These are phyloP conservation scores for Oryzias celebensis DNA, from an alignment of 2,113 vertebrate genomes.

Conservation along the genomic window DNA sequence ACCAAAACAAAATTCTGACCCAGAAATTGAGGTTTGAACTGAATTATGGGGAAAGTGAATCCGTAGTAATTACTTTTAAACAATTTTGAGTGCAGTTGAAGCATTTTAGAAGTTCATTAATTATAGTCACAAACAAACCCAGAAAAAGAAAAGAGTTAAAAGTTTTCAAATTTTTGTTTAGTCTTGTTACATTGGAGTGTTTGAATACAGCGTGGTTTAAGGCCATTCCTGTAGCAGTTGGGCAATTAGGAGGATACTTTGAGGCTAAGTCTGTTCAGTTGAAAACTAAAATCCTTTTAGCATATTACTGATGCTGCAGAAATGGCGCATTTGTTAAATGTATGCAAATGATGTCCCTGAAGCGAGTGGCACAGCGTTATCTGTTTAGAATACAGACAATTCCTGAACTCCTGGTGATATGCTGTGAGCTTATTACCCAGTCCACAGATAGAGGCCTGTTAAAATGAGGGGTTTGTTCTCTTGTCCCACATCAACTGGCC, in stretches of 20 bases:
- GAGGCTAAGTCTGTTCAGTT: constrained; percentile 24
- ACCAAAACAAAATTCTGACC: too few species aligned
- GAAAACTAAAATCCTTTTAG: constrained; percentile 26
- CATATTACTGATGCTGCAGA: constrained; percentile 42
- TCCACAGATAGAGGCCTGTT: constrained; percentile 40
- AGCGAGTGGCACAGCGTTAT: constrained; percentile 36
- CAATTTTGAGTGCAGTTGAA: too few species aligned
- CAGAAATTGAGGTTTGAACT: too few species aligned
- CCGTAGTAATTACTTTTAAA: too few species aligned
- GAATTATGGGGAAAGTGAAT: too few species aligned
- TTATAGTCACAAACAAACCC: not conserved
- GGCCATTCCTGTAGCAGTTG: constrained; percentile 26
- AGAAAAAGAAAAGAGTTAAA: not conserved
- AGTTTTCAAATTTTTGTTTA: constrained; percentile 13
- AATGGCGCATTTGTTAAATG: constrained; percentile 36
- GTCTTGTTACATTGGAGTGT: constrained; percentile 6
- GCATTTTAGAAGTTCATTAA: not conserved
- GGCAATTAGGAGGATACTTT: constrained; percentile 26
- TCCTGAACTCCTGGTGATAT: constrained; percentile 34
- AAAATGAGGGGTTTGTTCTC: constrained; percentile 36
- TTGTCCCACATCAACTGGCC: constrained; percentile 66
- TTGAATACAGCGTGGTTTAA: constrained; percentile 25
- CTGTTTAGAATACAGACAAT: constrained; percentile 34
- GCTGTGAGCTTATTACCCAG: constrained; percentile 21
- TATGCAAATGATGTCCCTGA: constrained; percentile 24